Evolutionary conservation across 2,888 invertebrate genomes (phyloP).

Genomic region (Drymonia ruficornis): DNA sequence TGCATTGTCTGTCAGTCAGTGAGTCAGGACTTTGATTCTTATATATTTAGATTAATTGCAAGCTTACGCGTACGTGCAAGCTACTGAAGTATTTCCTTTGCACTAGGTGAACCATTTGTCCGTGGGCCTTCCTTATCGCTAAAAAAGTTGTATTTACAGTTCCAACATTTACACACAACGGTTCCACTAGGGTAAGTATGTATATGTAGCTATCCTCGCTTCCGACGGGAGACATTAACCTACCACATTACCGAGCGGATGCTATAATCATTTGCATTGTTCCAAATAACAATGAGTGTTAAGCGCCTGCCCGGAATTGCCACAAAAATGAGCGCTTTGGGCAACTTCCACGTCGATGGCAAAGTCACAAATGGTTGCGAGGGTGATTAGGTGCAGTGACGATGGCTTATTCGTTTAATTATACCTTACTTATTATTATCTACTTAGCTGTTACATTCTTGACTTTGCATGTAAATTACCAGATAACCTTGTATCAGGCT

Average conservation of each 20-base stretch:
- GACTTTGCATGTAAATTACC: too few relatives aligned
- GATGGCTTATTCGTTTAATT: background rate
- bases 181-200: background rate
- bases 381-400: background rate
- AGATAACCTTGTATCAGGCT: too few relatives aligned
- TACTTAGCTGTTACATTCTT: too few relatives aligned
- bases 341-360: background rate
- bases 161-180: background rate
- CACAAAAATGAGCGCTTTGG: background rate
- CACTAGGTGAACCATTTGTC: too few relatives aligned
- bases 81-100: too few relatives aligned
- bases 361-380: background rate
- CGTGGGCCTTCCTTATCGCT: too few relatives aligned
- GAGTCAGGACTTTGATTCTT: too few relatives aligned
- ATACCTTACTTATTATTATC: too few relatives aligned
- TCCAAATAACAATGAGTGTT: background rate
- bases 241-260: background rate
- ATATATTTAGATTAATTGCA: too few relatives aligned
- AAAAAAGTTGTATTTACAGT: too few relatives aligned
- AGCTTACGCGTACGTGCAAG: too few relatives aligned
- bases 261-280: conserved; percentile 4
- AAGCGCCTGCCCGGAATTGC: background rate
- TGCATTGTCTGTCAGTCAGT: too few relatives aligned
- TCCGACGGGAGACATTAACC: conserved; percentile 3
- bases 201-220: background rate